phyloP scores from a whole-genome alignment of 2,113 vertebrate genomes.

The Platanista minor region DNA sequence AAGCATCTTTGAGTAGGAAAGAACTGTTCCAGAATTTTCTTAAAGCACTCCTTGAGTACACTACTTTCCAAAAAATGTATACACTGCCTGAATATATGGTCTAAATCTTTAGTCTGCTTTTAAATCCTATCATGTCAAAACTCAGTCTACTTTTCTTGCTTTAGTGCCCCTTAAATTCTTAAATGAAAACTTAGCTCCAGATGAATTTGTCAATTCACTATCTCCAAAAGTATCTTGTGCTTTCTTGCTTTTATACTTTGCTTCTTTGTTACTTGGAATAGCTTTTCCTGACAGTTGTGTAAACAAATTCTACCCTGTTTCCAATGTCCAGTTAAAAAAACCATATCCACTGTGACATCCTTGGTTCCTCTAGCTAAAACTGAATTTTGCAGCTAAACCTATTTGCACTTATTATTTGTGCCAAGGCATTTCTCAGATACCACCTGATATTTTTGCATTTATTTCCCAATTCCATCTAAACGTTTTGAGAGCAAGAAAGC shows the following conservation, averaged over 20 bases:
- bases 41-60: neutral
- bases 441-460: neutral
- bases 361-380: neutral
- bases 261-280: neutral
- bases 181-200: neutral
- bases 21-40: constrained; percentile 39
- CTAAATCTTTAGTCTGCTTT: constrained; percentile 16
- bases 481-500: neutral
- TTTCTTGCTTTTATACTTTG: neutral
- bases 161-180: constrained; percentile 16
- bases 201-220: neutral
- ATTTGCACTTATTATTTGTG: neutral
- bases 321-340: neutral
- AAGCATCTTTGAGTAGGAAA: neutral
- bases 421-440: neutral
- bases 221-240: neutral
- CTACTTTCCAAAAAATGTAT: neutral
- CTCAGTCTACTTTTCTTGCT: neutral
- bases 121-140: neutral
- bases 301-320: neutral
- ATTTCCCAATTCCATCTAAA: constrained; percentile 22
- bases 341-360: neutral
- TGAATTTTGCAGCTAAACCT: neutral
- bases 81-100: neutral
- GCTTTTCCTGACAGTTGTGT: neutral